Percentiles rank a stretch among this genome's conserved stretches.
These are phyloP conservation scores for Aphaenogaster ashmeadi DNA, from an alignment of 1,140 invertebrate species.

Conservation along the genomic window DNA sequence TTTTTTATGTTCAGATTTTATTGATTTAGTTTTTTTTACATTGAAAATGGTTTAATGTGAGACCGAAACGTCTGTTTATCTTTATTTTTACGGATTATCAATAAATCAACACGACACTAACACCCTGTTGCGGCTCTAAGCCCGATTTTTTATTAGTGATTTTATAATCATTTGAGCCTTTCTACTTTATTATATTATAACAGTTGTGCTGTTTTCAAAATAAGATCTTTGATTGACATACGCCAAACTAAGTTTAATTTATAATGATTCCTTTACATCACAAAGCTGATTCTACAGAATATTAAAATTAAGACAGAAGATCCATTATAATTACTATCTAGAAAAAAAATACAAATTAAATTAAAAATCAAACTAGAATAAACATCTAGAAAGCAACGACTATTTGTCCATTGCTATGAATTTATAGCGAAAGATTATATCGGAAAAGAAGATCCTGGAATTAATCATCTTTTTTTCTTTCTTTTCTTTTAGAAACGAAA, in stretches of 20 bases:
- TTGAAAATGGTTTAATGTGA: too few relatives aligned
- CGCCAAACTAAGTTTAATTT: neutral
- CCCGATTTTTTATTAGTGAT: too few relatives aligned
- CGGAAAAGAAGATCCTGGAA: neutral
- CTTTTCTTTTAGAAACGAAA: neutral
- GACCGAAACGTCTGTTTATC: too few relatives aligned
- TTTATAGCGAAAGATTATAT: neutral
- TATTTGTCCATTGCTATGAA: neutral
- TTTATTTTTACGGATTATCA: too few relatives aligned
- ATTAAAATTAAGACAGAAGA: neutral
- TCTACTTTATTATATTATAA: neutral
- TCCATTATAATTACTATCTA: neutral
- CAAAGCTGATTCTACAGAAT: neutral
- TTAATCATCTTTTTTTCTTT: neutral
- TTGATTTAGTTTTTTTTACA: too few relatives aligned
- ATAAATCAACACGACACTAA: too few relatives aligned
- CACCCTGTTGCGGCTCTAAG: too few relatives aligned
- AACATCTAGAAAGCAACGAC: neutral
- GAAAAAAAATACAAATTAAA: neutral
- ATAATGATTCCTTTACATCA: neutral
- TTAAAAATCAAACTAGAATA: neutral
- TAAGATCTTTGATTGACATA: neutral
- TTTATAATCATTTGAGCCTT: too few relatives aligned
- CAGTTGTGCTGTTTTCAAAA: neutral
- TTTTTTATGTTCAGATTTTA: too few relatives aligned